Base-by-base conservation (phyloP, 2,888 invertebrate species). In the Serripes groenlandicus region DNA sequence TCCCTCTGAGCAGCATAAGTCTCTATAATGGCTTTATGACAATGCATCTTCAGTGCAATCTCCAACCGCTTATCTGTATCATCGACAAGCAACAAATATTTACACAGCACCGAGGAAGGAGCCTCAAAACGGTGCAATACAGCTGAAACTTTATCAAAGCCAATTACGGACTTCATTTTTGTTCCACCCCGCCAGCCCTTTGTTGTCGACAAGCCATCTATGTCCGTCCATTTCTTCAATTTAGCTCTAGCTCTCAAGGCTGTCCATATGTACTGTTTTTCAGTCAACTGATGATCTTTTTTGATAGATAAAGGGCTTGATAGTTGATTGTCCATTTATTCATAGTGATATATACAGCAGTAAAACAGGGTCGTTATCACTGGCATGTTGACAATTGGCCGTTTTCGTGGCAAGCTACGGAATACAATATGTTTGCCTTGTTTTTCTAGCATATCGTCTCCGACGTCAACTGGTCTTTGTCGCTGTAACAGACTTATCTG, bases 341-440 rank as follows among this genome's bases (percentile, higher is more conserved):
- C 92, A 83, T 92, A 94, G 88, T 95, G 95, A 79, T 95, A 95
- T 66, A 95, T 90, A 85, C 94, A 94, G 79, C 94, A 95, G 89
- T 95, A 95, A 86, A 94, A 95, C 56, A 95, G 91, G 0, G 95
- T 95, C 4, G 95, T 94, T 23, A 95, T 90, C 9, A 95, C 92
- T 5, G 95, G 92, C 87, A 93, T 92, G 79, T 94, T 94, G 23
- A 95, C 89, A 15, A 95, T 82, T 0, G 93, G 91, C 5, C 91
- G 88, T 26, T 87, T 90, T 26, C 94, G 91, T 3, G 95, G 95
- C 71, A 92, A 91, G 72, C 92, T 90, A 64, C 87, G 85, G 88
- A 95, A 95, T 26, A 92, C 72, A 18, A 78, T 75, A 56, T 87
- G 88, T 30, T 78, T 88, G 0, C 92, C 91, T 62, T 87, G 85